These are phyloP conservation scores for Puma concolor DNA, from an alignment of 2,113 vertebrate genomes.

Conservation along the genomic window DNA sequence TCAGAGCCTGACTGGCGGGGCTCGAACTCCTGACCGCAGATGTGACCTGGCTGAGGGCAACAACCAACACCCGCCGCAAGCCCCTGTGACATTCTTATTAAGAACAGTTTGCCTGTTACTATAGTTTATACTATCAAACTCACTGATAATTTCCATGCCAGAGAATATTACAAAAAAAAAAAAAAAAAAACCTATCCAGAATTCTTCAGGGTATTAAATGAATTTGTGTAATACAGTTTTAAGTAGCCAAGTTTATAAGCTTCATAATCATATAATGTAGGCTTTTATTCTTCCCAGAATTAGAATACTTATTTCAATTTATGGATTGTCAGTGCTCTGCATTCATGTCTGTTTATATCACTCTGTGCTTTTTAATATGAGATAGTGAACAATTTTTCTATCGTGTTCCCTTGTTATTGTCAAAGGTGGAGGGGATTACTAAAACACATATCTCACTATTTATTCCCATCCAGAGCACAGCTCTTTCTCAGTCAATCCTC, in stretches of 20 bases:
- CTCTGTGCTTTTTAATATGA: conserved; percentile 49
- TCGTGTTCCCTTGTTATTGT: not conserved
- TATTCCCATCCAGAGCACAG: not conserved
- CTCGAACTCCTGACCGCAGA: too few species aligned
- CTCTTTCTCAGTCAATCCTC: not conserved
- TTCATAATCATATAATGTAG: not conserved
- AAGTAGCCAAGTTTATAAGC: not conserved
- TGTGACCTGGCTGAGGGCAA: too few species aligned
- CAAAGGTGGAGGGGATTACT: not conserved
- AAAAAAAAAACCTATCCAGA: not conserved
- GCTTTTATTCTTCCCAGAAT: not conserved
- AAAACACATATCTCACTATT: not conserved
- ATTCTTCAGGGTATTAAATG: not conserved
- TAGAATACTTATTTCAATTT: conserved; percentile 57
- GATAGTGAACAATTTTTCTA: conserved; percentile 50
- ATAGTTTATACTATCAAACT: not conserved
- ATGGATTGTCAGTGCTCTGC: conserved; percentile 32
- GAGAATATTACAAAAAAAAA: not conserved
- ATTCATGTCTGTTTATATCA: conserved; percentile 16
- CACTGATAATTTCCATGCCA: not conserved
- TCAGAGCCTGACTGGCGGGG: too few species aligned
- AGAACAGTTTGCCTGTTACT: not conserved
- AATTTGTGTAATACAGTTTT: not conserved
- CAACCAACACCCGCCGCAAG: too few species aligned
- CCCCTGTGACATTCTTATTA: not conserved